A percentile compares a stretch with the other conserved stretches of the same genome.
Evolutionary conservation across 2,888 invertebrate genomes (phyloP).

Genomic region (Prenolepis imparis): DNA sequence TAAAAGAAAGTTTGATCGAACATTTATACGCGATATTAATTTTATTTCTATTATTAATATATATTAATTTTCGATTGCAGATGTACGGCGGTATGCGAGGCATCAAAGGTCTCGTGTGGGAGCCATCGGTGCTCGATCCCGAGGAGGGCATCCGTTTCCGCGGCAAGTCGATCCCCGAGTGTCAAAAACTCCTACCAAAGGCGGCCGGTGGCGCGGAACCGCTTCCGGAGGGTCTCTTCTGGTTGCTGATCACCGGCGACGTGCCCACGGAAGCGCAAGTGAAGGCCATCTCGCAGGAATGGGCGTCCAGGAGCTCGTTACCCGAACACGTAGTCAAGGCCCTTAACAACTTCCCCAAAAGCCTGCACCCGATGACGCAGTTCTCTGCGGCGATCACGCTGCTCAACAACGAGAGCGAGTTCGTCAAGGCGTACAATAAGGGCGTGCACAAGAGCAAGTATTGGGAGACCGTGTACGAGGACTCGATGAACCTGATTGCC

Average conservation of each 20-base stretch:
- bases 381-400: conserved; percentile 96
- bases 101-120: conserved; percentile 97
- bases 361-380: conserved; percentile 98
- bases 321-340: conserved; percentile 97
- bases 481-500: conserved; percentile 97
- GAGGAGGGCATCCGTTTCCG: conserved; percentile 98
- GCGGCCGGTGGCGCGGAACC: conserved; percentile 94
- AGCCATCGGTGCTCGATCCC: conserved; percentile 97
- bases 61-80: conserved; percentile 82
- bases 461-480: conserved; percentile 97
- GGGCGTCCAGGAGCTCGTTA: conserved; percentile 91
- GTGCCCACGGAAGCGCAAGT: conserved; percentile 94
- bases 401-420: conserved; percentile 96
- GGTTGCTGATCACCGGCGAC: conserved; percentile 96
- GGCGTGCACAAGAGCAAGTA: conserved; percentile 96
- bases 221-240: conserved; percentile 97
- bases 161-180: conserved; percentile 97
- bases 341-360: conserved; percentile 95
- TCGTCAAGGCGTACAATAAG: conserved; percentile 95
- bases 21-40: neutral
- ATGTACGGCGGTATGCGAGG: conserved; percentile 99
- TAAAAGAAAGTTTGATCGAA: neutral
- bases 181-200: conserved; percentile 95
- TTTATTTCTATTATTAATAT: neutral
- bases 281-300: conserved; percentile 86